Evolutionary conservation across 1,140 invertebrate species (phyloP).

Genomic region (Drosophila tani): DNA sequence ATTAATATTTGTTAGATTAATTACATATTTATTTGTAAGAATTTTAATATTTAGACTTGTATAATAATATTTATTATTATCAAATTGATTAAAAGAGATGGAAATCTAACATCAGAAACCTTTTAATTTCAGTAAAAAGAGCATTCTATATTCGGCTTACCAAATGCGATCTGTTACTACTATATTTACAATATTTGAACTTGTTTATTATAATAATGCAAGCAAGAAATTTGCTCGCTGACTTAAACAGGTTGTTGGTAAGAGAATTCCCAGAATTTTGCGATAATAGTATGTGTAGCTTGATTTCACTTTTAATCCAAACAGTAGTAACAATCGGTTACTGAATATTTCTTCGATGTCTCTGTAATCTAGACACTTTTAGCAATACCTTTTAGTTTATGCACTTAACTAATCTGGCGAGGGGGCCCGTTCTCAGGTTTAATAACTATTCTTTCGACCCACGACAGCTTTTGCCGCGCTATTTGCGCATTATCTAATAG

Average conservation of each 20-base stretch:
- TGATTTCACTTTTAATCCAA: background rate
- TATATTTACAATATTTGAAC: background rate
- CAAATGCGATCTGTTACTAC: background rate
- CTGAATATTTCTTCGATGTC: background rate
- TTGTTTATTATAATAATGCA: conserved; percentile 11
- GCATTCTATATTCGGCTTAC: background rate
- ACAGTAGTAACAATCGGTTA: background rate
- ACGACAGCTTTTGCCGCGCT: conserved; percentile 2
- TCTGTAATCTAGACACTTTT: background rate
- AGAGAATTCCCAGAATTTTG: conserved; percentile 3
- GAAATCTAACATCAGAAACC: too few species aligned
- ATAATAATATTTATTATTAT: too few species aligned
- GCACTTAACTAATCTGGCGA: conserved; percentile 3
- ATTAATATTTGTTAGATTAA: too few species aligned
- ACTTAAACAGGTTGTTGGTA: conserved; percentile 6
- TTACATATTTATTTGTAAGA: too few species aligned
- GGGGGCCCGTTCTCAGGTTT: conserved; percentile 11
- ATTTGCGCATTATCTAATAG: conserved; percentile 39
- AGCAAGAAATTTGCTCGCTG: background rate
- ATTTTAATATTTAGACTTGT: too few species aligned
- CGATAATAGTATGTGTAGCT: background rate
- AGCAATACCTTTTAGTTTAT: background rate
- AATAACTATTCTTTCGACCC: conserved; percentile 21
- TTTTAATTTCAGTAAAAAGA: background rate
- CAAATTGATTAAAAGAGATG: too few species aligned